phyloP scores from a whole-genome alignment of 2,113 vertebrate genomes.

The Mormyrus iriodes region DNA sequence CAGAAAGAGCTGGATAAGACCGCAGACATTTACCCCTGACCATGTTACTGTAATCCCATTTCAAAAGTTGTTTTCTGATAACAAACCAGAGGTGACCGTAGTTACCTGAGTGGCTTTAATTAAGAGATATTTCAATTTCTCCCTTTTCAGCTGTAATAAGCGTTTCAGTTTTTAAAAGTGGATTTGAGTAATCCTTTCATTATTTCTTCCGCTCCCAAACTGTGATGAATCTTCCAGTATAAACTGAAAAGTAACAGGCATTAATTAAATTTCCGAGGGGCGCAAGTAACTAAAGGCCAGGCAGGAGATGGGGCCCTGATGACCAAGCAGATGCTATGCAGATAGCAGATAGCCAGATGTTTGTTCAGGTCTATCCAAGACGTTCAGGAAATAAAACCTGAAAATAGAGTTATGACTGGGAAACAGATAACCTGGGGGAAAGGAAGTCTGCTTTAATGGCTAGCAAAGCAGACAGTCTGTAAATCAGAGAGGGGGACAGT shows the following conservation, averaged over 20 bases:
- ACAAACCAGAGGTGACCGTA: neutral
- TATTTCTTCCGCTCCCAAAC: neutral
- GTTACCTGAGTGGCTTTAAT: neutral
- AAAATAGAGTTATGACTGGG: neutral
- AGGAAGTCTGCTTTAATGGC: neutral
- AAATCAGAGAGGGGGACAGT: neutral
- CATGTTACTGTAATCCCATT: neutral
- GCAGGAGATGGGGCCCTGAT: too few species aligned
- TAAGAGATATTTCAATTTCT: neutral
- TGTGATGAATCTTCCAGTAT: neutral
- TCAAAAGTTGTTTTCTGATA: neutral
- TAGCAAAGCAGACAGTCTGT: neutral
- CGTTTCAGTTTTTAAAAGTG: neutral
- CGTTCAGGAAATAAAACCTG: neutral
- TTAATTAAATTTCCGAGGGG: conserved; percentile 1
- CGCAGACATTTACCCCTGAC: neutral
- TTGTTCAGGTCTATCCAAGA: neutral
- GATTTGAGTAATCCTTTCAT: neutral
- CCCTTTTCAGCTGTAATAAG: neutral
- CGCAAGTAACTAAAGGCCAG: too few species aligned
- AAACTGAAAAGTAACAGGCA: neutral
- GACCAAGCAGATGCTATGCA: conserved; percentile 14
- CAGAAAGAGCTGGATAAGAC: neutral
- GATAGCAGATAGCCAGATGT: neutral
- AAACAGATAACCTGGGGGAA: neutral